Base-by-base conservation (phyloP, 1,140 invertebrate species). In the Pararge aegeria region DNA sequence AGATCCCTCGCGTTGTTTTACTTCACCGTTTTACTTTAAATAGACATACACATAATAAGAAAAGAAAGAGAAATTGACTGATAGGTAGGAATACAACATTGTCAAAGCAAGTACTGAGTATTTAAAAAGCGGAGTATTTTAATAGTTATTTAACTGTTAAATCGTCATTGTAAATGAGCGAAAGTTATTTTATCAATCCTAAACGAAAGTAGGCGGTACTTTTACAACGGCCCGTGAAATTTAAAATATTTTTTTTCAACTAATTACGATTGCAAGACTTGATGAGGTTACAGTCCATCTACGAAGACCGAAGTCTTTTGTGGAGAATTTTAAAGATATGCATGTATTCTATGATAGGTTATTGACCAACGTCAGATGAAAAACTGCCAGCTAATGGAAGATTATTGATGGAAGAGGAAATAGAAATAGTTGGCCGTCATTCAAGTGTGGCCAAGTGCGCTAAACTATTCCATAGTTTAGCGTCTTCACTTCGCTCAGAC, bases 361-460 rank as follows among this genome's bases (percentile, higher is more conserved):
- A 12, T 6, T 34, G 9, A 1, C 10, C 9, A 7, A 34, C 3
- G n/a, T 34, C 0, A 34, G 12, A 34, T 34, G 30, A 34, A 34
- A 10, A 34, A 12, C 1, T 34, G 10, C 2, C 10, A 34, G 30
- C 30, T 34, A 12, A 34, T 34, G 10, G 30, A n/a, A 34, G 16
- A 16, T 6, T 24, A 13, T 27, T 50, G 21, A 27, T 29, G 48
- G 12, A 50, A 15, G 4, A 29, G 27, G 13, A 29, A 24, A 50
- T 50, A 50, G 13, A 29, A 24, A 50, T 50, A 50, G 20, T 9
- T 50, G 21, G 48, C 24, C 48, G 48, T 9, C 48, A 29, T 29
- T 50, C 12, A 29, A 50, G 21, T 50, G 48, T 50, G 13, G n/a
- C 34, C 34, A 38, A 40, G 37, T 16, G 37, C 13, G 10, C 16